These are phyloP conservation scores for Battus philenor DNA, from an alignment of 1,140 invertebrate genomes.

Conservation along the genomic window DNA sequence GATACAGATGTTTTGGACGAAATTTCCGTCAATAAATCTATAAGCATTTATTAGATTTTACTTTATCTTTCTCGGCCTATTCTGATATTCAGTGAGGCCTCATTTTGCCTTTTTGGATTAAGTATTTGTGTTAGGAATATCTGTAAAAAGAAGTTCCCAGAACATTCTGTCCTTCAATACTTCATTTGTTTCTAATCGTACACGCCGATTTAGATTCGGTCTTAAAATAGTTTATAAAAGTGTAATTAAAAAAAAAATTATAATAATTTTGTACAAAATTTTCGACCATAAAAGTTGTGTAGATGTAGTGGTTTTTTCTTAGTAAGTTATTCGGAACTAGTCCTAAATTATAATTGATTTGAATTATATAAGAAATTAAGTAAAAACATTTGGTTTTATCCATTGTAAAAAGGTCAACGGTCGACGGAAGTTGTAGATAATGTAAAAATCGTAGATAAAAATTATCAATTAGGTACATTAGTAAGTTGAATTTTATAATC, in stretches of 20 bases:
- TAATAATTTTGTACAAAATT: constrained; percentile 60
- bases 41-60: constrained; percentile 28
- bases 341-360: constrained; percentile 64
- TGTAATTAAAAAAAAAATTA: constrained; percentile 19
- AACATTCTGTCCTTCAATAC: constrained; percentile 30
- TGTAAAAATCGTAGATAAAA: constrained; percentile 61
- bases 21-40: constrained; percentile 13
- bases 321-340: constrained; percentile 71
- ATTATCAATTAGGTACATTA: constrained; percentile 41
- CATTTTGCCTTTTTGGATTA: constrained; percentile 39
- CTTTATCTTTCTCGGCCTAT: constrained; percentile 34
- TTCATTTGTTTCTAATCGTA: constrained; percentile 25
- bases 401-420: constrained; percentile 32
- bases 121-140: constrained; percentile 26
- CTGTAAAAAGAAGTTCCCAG: constrained; percentile 19
- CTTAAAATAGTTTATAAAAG: constrained; percentile 6
- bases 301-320: constrained; percentile 58
- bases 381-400: constrained; percentile 35
- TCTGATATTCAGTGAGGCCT: constrained; percentile 44
- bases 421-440: constrained; percentile 65
- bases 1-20: constrained; percentile 21
- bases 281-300: constrained; percentile 50
- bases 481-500: constrained; percentile 70
- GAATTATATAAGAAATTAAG: constrained; percentile 42
- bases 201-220: constrained; percentile 25